Percentiles rank a stretch among this genome's conserved stretches.
Conservation (phyloP, 2,888 invertebrate species). For the Siphlonurus alternatus region DNA sequence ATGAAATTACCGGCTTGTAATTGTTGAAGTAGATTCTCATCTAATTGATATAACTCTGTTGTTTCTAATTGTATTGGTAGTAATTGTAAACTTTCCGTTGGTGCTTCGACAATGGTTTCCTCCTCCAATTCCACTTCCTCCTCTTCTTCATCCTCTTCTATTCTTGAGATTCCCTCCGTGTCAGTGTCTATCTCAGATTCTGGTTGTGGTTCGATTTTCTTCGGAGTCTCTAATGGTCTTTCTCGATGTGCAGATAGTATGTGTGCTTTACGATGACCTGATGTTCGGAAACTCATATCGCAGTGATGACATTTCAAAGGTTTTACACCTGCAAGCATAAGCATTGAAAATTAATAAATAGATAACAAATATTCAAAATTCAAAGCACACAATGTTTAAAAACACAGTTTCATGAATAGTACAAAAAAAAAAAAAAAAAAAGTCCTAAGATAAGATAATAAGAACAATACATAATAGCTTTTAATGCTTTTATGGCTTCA, state of each 20-base stretch:
- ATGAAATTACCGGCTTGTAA: background rate
- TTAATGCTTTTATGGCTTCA: no score
- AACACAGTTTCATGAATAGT: no score
- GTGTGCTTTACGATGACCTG: slow-evolving; percentile 30
- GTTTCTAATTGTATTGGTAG: background rate
- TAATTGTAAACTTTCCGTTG: background rate
- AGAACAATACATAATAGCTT: no score
- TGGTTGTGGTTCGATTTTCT: no score
- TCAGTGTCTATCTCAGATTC: background rate
- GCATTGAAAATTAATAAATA: no score
- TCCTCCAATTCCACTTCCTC: background rate
- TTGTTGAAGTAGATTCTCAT: background rate
- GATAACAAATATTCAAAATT: no score
- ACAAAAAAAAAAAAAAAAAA: no score
- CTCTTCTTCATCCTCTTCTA: background rate
- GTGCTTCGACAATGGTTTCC: background rate
- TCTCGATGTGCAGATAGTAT: background rate
- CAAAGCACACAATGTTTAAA: no score
- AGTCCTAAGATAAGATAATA: no score
- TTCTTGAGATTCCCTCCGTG: background rate
- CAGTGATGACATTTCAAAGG: slow-evolving; percentile 31
- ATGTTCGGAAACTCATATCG: slow-evolving; percentile 29
- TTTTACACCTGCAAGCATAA: slow-evolving; percentile 30
- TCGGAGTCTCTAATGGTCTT: background rate
- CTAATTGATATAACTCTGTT: background rate